phyloP scores from a whole-genome alignment of 2,113 vertebrate genomes.

The Petromus typicus region DNA sequence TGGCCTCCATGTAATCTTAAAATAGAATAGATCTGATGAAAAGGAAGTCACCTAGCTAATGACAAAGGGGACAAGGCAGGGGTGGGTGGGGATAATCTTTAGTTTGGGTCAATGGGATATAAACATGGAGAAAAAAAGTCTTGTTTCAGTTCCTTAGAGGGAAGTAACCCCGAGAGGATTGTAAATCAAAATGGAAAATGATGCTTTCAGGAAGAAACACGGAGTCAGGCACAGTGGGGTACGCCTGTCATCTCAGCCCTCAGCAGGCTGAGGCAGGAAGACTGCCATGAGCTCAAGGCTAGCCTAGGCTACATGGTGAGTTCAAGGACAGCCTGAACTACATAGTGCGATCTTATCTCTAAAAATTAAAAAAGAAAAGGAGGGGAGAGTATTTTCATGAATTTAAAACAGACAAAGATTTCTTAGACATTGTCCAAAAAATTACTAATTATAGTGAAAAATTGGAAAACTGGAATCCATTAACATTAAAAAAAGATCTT shows the following conservation, averaged over 20 bases:
- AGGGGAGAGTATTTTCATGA: constrained; percentile 1
- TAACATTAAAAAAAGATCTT: constrained; percentile 23
- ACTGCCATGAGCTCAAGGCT: too few species aligned
- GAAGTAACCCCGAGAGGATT: neutral
- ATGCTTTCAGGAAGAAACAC: neutral
- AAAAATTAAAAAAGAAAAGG: neutral
- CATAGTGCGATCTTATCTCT: too few species aligned
- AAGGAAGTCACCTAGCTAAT: neutral
- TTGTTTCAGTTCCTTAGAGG: neutral
- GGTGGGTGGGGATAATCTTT: neutral
- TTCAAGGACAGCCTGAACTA: too few species aligned
- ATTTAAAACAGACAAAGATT: neutral
- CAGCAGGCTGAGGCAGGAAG: too few species aligned
- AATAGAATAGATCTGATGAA: neutral
- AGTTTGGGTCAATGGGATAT: neutral
- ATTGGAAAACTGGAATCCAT: neutral
- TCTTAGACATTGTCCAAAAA: neutral
- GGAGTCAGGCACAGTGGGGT: too few species aligned
- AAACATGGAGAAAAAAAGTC: neutral
- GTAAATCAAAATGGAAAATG: neutral
- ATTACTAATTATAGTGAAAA: neutral
- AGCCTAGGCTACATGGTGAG: too few species aligned
- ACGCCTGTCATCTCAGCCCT: too few species aligned
- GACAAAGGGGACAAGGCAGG: neutral
- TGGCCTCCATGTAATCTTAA: neutral